phyloP scores from a whole-genome alignment of 2,888 invertebrate species.

The Monopis laevigella region DNA sequence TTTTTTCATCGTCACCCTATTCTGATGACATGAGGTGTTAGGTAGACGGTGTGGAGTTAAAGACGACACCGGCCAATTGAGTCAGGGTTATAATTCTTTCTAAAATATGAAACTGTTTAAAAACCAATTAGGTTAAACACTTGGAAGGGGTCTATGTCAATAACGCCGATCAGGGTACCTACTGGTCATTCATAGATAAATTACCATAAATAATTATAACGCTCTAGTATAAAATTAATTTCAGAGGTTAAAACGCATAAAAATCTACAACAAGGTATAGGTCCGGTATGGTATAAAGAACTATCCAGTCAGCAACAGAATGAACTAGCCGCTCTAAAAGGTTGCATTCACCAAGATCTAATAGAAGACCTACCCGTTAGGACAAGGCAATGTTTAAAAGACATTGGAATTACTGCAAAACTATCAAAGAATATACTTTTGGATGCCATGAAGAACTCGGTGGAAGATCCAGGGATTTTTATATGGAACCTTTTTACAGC shows the following conservation, averaged over 20 bases:
- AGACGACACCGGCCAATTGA: no score
- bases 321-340: constrained; percentile 32
- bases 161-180: no score
- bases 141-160: no score
- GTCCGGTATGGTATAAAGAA: constrained; percentile 48
- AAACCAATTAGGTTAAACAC: no score
- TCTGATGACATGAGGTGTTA: no score
- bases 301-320: constrained; percentile 38
- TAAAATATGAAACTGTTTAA: no score
- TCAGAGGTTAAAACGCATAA: constrained; percentile 31
- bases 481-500: constrained; percentile 48
- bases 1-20: no score
- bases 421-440: constrained; percentile 33
- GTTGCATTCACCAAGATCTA: constrained; percentile 46
- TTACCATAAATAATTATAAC: no score
- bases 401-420: constrained; percentile 41
- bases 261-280: constrained; percentile 33
- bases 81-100: no score
- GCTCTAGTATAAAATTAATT: no score
- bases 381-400: constrained; percentile 32
- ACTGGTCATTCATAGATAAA: no score
- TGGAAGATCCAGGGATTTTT: constrained; percentile 49
- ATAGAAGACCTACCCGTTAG: constrained; percentile 43
- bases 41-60: no score
- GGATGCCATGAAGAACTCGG: constrained; percentile 35